Percentiles rank a stretch among this genome's conserved stretches.
These are phyloP conservation scores for Nannospalax galili DNA, from an alignment of 2,113 vertebrate species.

Conservation along the genomic window DNA sequence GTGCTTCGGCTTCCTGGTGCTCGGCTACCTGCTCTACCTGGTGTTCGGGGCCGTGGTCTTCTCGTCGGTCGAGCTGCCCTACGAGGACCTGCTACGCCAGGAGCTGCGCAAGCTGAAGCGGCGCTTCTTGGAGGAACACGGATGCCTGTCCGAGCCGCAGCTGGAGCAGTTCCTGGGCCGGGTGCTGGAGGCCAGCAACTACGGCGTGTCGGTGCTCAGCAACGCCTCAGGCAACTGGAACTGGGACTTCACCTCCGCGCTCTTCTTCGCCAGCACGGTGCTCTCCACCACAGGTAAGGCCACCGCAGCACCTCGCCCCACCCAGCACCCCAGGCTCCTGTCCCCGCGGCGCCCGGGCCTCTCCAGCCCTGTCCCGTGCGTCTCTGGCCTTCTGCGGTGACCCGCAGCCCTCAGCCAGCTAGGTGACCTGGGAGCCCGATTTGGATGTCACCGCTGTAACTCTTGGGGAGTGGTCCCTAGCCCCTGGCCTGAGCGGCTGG, in stretches of 20 bases:
- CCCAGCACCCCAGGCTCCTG: too few relatives aligned
- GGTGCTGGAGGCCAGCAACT: slow-evolving; percentile 95
- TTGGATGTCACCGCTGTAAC: not conserved
- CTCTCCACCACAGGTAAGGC: slow-evolving; percentile 95
- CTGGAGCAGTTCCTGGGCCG: slow-evolving; percentile 92
- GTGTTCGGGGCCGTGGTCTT: slow-evolving; percentile 97
- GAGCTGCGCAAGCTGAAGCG: slow-evolving; percentile 91
- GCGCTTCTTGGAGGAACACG: slow-evolving; percentile 92
- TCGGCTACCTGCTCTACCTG: slow-evolving; percentile 94
- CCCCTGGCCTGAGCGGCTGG: not conserved
- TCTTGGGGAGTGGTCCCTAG: not conserved
- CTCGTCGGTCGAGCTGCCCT: slow-evolving; percentile 96
- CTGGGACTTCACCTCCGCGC: slow-evolving; percentile 98
- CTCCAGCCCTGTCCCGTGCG: not conserved
- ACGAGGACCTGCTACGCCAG: slow-evolving; percentile 94
- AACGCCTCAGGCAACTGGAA: slow-evolving; percentile 96
- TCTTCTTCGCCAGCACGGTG: slow-evolving; percentile 98
- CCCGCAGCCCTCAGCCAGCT: not conserved
- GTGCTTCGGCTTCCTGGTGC: slow-evolving; percentile 91
- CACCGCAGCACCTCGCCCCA: not conserved
- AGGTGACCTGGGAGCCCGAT: not conserved
- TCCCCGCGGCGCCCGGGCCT: not conserved
- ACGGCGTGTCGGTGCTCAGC: slow-evolving; percentile 96
- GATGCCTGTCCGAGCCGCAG: slow-evolving; percentile 92
- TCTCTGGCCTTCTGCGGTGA: not conserved